Evolutionary conservation across 30 jellyfish, hydroid and myxozoan genomes (phyloP), one percentile per base, ranked within the genome.

Genomic region (Sanderia malayensis): DNA sequence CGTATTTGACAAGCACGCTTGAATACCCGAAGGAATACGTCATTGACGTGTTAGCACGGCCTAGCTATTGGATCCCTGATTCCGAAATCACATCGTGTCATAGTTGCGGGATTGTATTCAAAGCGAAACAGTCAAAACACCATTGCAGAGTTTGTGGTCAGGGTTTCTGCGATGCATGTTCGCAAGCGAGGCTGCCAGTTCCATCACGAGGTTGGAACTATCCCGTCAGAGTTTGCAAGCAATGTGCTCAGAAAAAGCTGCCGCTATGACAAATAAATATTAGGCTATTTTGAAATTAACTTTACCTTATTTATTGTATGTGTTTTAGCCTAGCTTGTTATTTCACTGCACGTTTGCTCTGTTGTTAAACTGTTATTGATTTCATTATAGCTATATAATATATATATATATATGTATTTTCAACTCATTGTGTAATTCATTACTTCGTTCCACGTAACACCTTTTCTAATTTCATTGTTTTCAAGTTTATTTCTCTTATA

Each of bases 161-260:
- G 15, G 98, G 98, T 32, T 83, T 90, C 61, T 90, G 98, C 65
- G 94, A 84, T 52, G 75, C 53, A 18, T 90, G 98, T 83, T 75
- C 98, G 15, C 85, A 69, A 26, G 71, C 30, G 75, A 70, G 98
- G 64, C 76, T 77, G 58, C 95, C 98, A 37, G 98, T 90, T 52
- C 98, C 98, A 8, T 84, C 96, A 8, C 82, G 98, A 37, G 98
- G 98, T 49, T 90, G 98, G 98, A 93, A 90, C 77, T 90, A 90
- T 46, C 98, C 98, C 4, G 95, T 84, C 26, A 67, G 98, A 31
- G 96, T 90, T 29, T 90, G 98, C 70, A 86, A 83, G 32, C 21
- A 71, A n/a, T 90, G 98, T 32, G 75, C 92, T 7, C 46, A 31
- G 46, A 89, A 89, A 66, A 79, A 78, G 64, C 81, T 94, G 27